A percentile compares a stretch with the other conserved stretches of the same genome.
Evolutionary conservation across 2,797 vertebrate genomes (phyloP).

Genomic region (Chaenodraco wilsoni): DNA sequence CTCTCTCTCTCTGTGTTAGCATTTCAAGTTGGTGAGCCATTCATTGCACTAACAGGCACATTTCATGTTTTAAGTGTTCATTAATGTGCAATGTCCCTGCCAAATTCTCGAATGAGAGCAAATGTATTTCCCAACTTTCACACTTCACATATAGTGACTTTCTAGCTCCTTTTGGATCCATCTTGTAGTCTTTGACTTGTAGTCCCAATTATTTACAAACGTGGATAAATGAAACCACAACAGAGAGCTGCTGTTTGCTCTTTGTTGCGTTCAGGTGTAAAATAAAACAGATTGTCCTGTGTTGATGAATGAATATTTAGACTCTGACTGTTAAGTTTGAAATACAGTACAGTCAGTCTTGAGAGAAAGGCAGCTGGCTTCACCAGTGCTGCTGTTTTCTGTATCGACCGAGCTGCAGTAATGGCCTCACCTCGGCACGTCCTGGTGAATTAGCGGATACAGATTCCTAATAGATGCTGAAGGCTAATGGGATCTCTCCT

Average conservation of each 20-base stretch:
- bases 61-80: too few species aligned
- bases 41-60: too few species aligned
- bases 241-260: neutral
- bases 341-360: neutral
- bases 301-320: neutral
- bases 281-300: conserved; percentile 1
- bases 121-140: neutral
- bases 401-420: conserved; percentile 22
- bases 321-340: neutral
- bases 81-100: too few species aligned
- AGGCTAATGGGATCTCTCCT: conserved; percentile 46
- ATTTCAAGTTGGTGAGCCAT: too few species aligned
- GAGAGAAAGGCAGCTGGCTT: conserved; percentile 4
- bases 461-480: conserved; percentile 22
- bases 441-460: conserved; percentile 36
- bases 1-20: too few species aligned
- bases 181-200: neutral
- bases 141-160: neutral
- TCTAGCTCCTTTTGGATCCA: neutral
- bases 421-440: conserved; percentile 27
- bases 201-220: neutral
- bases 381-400: neutral
- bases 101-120: neutral
- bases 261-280: neutral
- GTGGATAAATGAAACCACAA: conserved; percentile 2